phyloP scores from a whole-genome alignment of 2,113 vertebrate genomes.

The Mola mola region DNA sequence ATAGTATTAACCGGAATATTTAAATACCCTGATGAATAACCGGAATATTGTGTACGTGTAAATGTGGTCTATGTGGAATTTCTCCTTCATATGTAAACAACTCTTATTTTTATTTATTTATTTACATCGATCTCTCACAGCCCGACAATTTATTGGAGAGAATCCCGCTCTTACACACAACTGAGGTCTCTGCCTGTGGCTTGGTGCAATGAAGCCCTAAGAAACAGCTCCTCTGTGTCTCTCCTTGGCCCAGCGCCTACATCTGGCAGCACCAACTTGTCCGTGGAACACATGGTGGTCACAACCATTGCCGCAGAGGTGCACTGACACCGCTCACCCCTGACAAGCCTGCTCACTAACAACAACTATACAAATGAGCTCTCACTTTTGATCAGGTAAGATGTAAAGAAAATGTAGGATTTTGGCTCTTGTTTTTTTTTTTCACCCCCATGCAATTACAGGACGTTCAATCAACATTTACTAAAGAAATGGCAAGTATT shows the following conservation, averaged over 20 bases:
- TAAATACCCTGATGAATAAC: too few relatives aligned
- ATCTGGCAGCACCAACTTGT: constrained; percentile 16
- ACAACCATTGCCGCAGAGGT: constrained; percentile 40
- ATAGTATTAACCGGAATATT: too few relatives aligned
- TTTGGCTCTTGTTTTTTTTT: too few relatives aligned
- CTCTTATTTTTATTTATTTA: constrained; percentile 1
- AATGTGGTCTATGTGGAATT: not conserved
- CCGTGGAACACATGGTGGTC: constrained; percentile 63
- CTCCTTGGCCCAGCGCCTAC: constrained; percentile 17
- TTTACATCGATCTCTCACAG: constrained; percentile 26
- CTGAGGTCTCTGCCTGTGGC: constrained; percentile 46
- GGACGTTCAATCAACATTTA: too few relatives aligned
- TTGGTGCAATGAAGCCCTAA: constrained; percentile 41
- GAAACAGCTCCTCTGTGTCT: constrained; percentile 19
- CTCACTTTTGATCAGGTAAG: constrained; percentile 79
- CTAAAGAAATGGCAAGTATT: too few relatives aligned
- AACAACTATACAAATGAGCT: constrained; percentile 68
- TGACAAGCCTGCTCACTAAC: constrained; percentile 25
- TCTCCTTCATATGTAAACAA: not conserved
- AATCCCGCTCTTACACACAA: constrained; percentile 9
- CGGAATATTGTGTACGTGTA: too few relatives aligned
- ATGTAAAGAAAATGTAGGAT: not conserved
- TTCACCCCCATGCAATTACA: too few relatives aligned
- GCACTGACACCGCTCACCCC: constrained; percentile 47
- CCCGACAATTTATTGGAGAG: constrained; percentile 13